Evolutionary conservation across 2,797 vertebrate genomes (phyloP).

Genomic region (Malurus splendens): DNA sequence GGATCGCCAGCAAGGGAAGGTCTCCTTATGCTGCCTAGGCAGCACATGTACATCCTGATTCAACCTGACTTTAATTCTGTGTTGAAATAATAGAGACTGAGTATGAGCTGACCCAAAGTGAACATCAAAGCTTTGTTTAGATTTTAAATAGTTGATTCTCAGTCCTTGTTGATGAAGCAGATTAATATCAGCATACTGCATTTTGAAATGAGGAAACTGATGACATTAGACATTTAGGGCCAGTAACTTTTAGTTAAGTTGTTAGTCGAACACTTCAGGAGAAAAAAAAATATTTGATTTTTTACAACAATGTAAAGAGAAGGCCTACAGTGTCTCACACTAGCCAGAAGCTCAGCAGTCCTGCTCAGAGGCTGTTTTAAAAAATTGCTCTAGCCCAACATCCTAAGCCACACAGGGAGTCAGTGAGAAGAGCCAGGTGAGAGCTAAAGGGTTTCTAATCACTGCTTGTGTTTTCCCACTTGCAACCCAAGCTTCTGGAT

Average conservation of each 20-base stretch:
- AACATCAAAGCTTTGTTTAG: background rate
- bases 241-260: background rate
- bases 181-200: background rate
- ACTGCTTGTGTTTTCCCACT: constrained; percentile 16
- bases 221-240: background rate
- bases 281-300: background rate
- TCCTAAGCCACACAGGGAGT: constrained; percentile 22
- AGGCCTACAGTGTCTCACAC: background rate
- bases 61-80: background rate
- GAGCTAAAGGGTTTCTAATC: constrained; percentile 28
- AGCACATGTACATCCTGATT: background rate
- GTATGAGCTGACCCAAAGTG: background rate
- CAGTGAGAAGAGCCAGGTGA: constrained; percentile 40
- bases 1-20: background rate
- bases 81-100: background rate
- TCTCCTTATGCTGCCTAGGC: background rate
- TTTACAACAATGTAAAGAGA: background rate
- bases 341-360: background rate
- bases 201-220: background rate
- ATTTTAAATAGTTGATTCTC: background rate
- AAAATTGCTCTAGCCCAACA: background rate
- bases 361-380: background rate
- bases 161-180: background rate
- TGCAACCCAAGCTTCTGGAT: constrained; percentile 33
- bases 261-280: background rate